These are phyloP conservation scores for Furnarius figulus DNA, from an alignment of 2,113 vertebrate species.

Conservation along the genomic window DNA sequence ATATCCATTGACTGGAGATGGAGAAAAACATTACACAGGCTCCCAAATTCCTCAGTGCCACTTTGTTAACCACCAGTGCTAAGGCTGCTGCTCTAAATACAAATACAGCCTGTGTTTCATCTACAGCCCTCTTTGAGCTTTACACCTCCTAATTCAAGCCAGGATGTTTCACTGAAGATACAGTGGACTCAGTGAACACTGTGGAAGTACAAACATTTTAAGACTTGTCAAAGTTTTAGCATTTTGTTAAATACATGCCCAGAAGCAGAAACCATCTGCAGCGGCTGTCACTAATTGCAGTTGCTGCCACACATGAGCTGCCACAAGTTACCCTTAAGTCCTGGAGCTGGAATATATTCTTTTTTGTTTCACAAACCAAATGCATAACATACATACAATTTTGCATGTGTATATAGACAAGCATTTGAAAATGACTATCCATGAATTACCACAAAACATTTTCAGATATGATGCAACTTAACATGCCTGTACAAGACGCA, in stretches of 20 bases:
- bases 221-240: not conserved
- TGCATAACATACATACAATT: not conserved
- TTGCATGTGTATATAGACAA: not conserved
- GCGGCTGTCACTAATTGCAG: not conserved
- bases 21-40: not conserved
- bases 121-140: not conserved
- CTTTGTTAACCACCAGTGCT: not conserved
- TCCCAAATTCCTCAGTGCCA: not conserved
- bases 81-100: not conserved
- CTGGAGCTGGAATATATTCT: not conserved
- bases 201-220: not conserved
- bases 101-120: not conserved
- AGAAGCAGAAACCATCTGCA: not conserved
- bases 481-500: not conserved
- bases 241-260: not conserved
- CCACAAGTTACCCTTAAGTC: accelerated
- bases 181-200: not conserved
- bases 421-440: not conserved
- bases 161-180: not conserved
- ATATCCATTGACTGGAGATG: not conserved
- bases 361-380: not conserved
- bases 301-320: accelerated
- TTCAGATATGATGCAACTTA: not conserved
- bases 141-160: not conserved
- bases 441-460: not conserved